These are phyloP conservation scores for Drosophila parvula DNA, from an alignment of 1,140 invertebrate species.

Conservation along the genomic window DNA sequence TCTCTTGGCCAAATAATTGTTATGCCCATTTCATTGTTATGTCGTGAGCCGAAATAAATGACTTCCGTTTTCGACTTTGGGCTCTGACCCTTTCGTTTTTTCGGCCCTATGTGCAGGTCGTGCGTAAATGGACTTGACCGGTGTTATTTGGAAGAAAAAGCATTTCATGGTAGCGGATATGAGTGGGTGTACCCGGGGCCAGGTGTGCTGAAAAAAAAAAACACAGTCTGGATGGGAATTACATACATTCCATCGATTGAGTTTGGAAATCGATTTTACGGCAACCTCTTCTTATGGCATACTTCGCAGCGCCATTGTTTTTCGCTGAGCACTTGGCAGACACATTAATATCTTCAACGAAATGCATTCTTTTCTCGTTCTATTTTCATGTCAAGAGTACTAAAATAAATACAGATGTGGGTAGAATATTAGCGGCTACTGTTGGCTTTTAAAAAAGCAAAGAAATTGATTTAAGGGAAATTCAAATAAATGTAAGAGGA, in stretches of 20 bases:
- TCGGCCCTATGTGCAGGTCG: slow-evolving; percentile 3
- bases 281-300: slow-evolving; percentile 25
- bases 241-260: slow-evolving; percentile 17
- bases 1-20: slow-evolving; percentile 53
- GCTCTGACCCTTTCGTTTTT: slow-evolving; percentile 32
- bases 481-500: neutral
- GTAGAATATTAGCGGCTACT: neutral
- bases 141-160: slow-evolving; percentile 34
- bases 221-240: neutral
- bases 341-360: slow-evolving; percentile 47
- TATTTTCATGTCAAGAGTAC: slow-evolving; percentile 38
- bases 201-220: slow-evolving; percentile 21
- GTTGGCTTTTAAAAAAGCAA: neutral
- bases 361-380: slow-evolving; percentile 35
- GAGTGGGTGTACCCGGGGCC: slow-evolving; percentile 11
- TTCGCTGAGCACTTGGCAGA: slow-evolving; percentile 39
- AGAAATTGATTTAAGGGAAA: neutral
- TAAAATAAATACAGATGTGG: slow-evolving; percentile 12
- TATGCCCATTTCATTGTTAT: slow-evolving; percentile 63
- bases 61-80: slow-evolving; percentile 59
- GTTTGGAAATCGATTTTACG: slow-evolving; percentile 27
- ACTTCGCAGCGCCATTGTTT: slow-evolving; percentile 28
- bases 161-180: slow-evolving; percentile 41
- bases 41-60: slow-evolving; percentile 62
- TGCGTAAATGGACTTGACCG: slow-evolving; percentile 49